Conservation (phyloP, 2,888 invertebrate genomes). For the Chalcosyrphus nemorum region DNA sequence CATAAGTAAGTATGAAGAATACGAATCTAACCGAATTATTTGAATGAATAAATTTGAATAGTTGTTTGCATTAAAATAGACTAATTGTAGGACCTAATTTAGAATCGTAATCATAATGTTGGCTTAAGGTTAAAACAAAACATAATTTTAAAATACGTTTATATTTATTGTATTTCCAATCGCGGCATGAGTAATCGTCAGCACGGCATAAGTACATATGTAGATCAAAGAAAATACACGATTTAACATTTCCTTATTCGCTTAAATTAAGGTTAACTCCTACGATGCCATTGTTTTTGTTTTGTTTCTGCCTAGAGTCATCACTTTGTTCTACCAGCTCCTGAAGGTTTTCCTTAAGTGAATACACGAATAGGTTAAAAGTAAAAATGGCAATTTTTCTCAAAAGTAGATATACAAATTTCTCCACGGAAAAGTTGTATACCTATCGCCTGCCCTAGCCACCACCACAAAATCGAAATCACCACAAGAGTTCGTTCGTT, state of each 20-base stretch:
- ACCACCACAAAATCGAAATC: conserved; percentile 4
- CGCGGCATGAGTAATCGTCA: no score
- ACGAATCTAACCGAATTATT: no score
- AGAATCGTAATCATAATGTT: no score
- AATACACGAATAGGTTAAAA: background rate
- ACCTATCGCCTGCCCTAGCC: background rate
- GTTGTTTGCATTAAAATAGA: no score
- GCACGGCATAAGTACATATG: background rate
- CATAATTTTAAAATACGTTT: no score
- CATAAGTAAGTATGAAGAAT: no score
- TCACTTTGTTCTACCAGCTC: background rate
- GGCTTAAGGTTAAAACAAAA: no score
- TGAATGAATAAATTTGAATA: no score
- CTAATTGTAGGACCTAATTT: no score
- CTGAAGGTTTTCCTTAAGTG: background rate
- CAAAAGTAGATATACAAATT: background rate
- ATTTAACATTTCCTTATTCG: background rate
- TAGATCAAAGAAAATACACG: background rate
- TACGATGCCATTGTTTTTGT: background rate
- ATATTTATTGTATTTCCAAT: no score
- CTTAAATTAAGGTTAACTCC: background rate
- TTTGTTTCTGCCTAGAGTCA: background rate
- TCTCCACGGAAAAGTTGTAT: background rate
- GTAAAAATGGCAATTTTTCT: background rate
- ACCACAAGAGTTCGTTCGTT: background rate